Conservation (phyloP, 2,113 vertebrate species). For the Glaucidium brasilianum region DNA sequence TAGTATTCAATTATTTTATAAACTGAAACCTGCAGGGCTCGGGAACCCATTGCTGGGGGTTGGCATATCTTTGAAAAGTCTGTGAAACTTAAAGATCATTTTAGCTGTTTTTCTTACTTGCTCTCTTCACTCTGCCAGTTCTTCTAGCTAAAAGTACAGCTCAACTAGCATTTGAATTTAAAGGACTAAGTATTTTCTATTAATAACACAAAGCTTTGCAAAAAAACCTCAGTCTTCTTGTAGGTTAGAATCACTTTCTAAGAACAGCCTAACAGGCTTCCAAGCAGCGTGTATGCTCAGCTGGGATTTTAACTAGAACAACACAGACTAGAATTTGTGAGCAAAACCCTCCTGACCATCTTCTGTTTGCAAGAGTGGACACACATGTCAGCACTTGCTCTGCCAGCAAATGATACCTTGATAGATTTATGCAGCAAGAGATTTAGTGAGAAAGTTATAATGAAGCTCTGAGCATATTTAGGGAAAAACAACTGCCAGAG, state of each 20-base stretch:
- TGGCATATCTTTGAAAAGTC: not conserved
- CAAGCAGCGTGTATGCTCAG: not conserved
- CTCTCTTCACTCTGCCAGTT: not conserved
- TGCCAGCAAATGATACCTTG: not conserved
- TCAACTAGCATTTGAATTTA: not conserved
- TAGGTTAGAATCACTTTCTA: not conserved
- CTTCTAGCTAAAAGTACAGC: not conserved
- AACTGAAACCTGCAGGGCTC: not conserved
- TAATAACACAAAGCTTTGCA: not conserved
- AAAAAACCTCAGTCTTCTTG: not conserved
- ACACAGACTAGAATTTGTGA: not conserved
- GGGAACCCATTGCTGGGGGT: not conserved
- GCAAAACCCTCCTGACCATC: not conserved
- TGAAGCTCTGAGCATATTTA: conserved; percentile 4
- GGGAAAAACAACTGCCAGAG: not conserved
- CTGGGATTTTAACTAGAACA: not conserved
- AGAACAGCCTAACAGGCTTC: not conserved
- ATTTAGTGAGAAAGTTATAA: conserved; percentile 22
- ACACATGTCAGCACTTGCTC: not conserved
- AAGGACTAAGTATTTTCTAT: not conserved
- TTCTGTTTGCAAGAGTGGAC: not conserved
- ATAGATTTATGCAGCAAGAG: not conserved
- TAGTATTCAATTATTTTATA: not conserved
- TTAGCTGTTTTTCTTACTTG: not conserved
- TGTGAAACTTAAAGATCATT: not conserved